Percentiles rank a stretch among this genome's conserved stretches.
Conservation (phyloP, 37 sponge, comb jelly and placozoan species). For the Cladorhizidae sp. region DNA sequence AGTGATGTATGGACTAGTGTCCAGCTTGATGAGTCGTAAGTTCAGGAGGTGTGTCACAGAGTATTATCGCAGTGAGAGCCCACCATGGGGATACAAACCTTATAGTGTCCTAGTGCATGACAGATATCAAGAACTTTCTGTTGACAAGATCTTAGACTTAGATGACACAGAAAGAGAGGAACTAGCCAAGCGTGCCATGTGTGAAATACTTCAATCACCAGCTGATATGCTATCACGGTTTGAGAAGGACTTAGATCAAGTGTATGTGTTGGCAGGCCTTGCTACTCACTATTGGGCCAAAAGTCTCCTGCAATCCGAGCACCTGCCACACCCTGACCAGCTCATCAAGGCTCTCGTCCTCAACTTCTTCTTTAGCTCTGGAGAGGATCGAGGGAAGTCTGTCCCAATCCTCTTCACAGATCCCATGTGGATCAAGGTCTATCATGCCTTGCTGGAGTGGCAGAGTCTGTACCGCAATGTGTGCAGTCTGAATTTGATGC, state of each 20-base stretch:
- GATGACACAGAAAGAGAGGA: not conserved
- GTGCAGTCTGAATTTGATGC: not conserved
- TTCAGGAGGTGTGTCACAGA: not conserved
- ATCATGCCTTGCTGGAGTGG: constrained; percentile 1
- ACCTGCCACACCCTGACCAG: not conserved
- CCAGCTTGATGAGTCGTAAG: not conserved
- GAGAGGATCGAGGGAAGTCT: too few species aligned
- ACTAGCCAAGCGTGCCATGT: not conserved
- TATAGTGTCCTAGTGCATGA: not conserved
- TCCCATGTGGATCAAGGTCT: constrained; percentile 10
- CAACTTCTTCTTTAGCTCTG: not conserved
- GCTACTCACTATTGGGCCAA: not conserved
- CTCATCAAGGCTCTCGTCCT: not conserved
- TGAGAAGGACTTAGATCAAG: not conserved
- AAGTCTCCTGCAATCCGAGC: not conserved
- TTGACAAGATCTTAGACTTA: not conserved
- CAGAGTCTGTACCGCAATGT: constrained; percentile 5
- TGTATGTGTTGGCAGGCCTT: not conserved
- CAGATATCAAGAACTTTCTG: not conserved
- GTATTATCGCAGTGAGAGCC: constrained; percentile 1
- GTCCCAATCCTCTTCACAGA: too few species aligned
- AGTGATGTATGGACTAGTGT: not conserved
- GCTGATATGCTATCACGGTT: not conserved
- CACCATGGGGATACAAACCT: not conserved
- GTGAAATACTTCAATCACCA: not conserved